phyloP scores from a whole-genome alignment of 2,113 vertebrate species.

The Excalfactoria chinensis region DNA sequence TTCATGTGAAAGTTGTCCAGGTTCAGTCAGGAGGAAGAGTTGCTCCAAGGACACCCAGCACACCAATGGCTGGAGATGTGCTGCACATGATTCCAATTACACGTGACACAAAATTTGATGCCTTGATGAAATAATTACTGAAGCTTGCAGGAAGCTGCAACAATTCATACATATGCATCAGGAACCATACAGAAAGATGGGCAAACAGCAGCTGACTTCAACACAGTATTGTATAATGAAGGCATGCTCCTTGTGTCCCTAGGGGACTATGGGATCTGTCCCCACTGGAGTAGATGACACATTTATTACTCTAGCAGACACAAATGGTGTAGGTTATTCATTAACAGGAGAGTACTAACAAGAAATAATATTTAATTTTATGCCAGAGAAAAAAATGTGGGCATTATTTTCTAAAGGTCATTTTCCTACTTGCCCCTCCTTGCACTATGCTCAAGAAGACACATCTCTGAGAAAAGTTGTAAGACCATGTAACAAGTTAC shows the following conservation, averaged over 20 bases:
- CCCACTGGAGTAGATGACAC: not conserved
- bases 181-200: not conserved
- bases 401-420: not conserved
- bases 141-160: constrained; percentile 15
- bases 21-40: not conserved
- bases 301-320: not conserved
- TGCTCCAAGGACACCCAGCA: not conserved
- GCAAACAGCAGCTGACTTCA: not conserved
- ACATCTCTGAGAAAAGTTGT: not conserved
- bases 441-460: not conserved
- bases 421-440: not conserved
- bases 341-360: too few species aligned
- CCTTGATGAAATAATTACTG: constrained; percentile 58
- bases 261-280: not conserved
- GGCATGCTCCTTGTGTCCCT: not conserved
- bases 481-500: not conserved
- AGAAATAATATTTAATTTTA: not conserved
- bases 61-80: fast-evolving
- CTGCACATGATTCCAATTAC: not conserved
- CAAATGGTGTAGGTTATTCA: not conserved
- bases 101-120: constrained; percentile 20
- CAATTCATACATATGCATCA: constrained; percentile 8
- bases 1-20: not conserved
- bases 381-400: not conserved
- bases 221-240: not conserved